phyloP scores from a whole-genome alignment of 1,140 invertebrate genomes.

The Solenopsis fugax region DNA sequence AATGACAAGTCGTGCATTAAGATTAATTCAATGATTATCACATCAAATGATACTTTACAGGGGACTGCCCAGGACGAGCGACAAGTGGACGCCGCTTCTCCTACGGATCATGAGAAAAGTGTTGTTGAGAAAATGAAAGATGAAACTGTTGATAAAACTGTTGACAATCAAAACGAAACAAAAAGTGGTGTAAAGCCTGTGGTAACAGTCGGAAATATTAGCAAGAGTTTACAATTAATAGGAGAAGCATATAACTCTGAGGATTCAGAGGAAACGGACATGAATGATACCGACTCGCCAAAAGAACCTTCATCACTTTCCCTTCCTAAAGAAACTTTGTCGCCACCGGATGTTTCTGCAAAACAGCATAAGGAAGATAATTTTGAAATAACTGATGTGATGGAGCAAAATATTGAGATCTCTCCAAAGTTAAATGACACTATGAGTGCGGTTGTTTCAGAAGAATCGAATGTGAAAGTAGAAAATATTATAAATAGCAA shows the following conservation, averaged over 20 bases:
- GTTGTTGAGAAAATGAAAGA: neutral
- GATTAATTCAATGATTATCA: slow-evolving; percentile 1
- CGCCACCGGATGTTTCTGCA: slow-evolving; percentile 14
- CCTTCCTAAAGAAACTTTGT: slow-evolving; percentile 45
- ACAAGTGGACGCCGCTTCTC: neutral
- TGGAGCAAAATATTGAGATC: slow-evolving; percentile 11
- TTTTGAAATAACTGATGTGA: neutral
- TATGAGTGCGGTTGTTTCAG: neutral
- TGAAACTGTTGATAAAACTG: neutral
- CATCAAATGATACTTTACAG: neutral
- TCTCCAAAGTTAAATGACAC: neutral
- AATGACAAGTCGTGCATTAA: slow-evolving; percentile 12
- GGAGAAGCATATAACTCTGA: slow-evolving; percentile 81
- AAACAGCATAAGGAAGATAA: slow-evolving; percentile 1
- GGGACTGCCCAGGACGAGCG: neutral
- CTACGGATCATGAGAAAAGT: neutral
- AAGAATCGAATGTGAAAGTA: slow-evolving; percentile 19
- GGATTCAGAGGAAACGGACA: slow-evolving; percentile 76
- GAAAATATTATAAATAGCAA: neutral
- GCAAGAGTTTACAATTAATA: slow-evolving; percentile 80
- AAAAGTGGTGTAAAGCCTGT: slow-evolving; percentile 25
- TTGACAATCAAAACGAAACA: slow-evolving; percentile 1
- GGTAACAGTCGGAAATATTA: slow-evolving; percentile 64
- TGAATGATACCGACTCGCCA: slow-evolving; percentile 47
- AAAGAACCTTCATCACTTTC: slow-evolving; percentile 45